These are phyloP conservation scores for Diglossa cyanea DNA, from an alignment of 2,797 vertebrate species.

Conservation along the genomic window DNA sequence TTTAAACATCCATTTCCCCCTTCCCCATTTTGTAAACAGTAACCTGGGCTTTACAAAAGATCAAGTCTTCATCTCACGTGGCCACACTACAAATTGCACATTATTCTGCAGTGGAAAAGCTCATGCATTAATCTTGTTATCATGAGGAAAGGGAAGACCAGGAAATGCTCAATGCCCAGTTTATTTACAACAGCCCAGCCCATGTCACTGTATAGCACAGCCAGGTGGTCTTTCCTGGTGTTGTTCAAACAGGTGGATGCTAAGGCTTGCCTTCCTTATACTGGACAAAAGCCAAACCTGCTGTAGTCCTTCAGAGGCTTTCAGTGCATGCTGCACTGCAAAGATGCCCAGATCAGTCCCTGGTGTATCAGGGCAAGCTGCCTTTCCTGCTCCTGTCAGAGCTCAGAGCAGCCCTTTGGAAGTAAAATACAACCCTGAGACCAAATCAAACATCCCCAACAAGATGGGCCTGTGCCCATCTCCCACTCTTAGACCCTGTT, in stretches of 20 bases:
- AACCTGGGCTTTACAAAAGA: background rate
- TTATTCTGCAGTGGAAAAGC: background rate
- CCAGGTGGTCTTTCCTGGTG: background rate
- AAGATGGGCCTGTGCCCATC: background rate
- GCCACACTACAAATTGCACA: background rate
- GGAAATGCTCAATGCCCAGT: background rate
- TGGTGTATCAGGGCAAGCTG: background rate
- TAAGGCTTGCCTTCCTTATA: background rate
- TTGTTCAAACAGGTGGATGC: background rate
- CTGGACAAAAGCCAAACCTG: background rate
- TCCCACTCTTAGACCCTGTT: background rate
- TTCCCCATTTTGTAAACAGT: background rate
- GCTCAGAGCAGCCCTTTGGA: background rate
- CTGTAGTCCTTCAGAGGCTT: background rate
- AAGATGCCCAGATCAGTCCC: background rate
- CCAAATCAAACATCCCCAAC: background rate
- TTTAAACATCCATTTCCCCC: background rate
- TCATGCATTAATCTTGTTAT: background rate
- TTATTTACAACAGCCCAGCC: background rate
- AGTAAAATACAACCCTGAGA: background rate
- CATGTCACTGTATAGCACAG: background rate
- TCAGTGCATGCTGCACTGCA: background rate
- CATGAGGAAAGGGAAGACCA: background rate
- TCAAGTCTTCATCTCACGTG: background rate
- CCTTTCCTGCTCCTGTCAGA: background rate